Percentiles rank a stretch among this genome's conserved stretches.
These are phyloP conservation scores for Helicorthomorpha holstii DNA, from an alignment of 1,140 invertebrate genomes.

Conservation along the genomic window DNA sequence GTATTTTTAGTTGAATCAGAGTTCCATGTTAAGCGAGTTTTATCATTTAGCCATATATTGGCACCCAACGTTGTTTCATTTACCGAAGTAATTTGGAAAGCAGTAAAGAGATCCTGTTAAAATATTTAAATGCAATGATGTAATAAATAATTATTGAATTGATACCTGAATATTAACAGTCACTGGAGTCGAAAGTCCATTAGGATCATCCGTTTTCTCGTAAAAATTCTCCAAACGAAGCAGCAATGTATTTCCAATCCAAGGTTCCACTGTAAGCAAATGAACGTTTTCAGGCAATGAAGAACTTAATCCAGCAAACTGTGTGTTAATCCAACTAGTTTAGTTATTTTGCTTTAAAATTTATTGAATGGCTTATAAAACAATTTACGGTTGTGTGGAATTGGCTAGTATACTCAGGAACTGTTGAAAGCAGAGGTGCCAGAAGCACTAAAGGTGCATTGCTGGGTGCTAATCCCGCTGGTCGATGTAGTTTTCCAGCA, in stretches of 20 bases:
- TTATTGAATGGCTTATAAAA: neutral
- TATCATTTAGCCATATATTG: neutral
- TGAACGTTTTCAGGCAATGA: neutral
- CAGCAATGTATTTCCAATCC: neutral
- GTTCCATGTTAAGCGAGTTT: neutral
- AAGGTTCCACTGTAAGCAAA: neutral
- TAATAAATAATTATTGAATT: neutral
- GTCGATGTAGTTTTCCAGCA: neutral
- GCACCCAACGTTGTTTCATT: neutral
- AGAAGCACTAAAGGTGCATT: neutral
- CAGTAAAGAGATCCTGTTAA: neutral
- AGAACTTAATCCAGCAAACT: neutral
- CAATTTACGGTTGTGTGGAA: neutral
- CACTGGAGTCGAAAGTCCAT: neutral
- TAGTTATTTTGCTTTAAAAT: neutral
- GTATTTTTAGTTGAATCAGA: too few relatives aligned
- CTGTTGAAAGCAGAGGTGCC: neutral
- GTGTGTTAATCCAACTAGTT: neutral
- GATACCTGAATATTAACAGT: slow-evolving; percentile 1
- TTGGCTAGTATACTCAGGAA: neutral
- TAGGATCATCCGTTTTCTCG: neutral
- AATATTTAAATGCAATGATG: neutral
- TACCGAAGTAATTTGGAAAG: neutral
- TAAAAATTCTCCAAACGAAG: slow-evolving; percentile 1
- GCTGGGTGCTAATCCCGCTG: neutral